Evolutionary conservation across 2,113 vertebrate species (phyloP).

Genomic region (Neopipo cinnamomea): DNA sequence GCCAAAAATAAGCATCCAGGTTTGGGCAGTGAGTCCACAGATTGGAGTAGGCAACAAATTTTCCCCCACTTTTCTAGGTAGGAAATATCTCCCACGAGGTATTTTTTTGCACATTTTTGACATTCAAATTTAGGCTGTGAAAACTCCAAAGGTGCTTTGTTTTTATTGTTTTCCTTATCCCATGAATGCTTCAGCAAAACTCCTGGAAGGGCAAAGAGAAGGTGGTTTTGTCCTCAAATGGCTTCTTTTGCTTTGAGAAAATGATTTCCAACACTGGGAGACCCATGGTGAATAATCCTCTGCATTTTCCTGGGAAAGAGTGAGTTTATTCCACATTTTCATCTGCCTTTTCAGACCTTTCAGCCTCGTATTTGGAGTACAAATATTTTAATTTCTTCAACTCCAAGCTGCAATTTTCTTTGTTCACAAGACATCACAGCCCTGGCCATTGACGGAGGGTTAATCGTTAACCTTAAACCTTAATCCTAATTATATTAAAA

Average conservation of each 20-base stretch:
- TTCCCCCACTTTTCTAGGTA: not conserved
- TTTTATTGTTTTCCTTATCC: not conserved
- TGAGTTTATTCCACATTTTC: not conserved
- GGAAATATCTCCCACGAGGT: not conserved
- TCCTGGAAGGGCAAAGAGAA: not conserved
- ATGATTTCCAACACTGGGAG: not conserved
- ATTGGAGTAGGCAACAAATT: not conserved
- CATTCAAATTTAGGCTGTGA: not conserved
- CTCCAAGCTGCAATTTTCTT: rapidly evolving
- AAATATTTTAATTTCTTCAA: not conserved
- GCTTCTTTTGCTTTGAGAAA: not conserved
- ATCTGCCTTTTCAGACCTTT: not conserved
- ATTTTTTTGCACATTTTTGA: not conserved
- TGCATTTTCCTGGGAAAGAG: not conserved
- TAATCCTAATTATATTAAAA: not conserved
- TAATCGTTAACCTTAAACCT: not conserved
- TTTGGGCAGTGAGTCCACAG: not conserved
- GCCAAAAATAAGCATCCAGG: not conserved
- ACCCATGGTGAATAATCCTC: rapidly evolving
- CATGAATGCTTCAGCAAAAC: not conserved
- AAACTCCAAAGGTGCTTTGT: not conserved
- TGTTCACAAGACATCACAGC: not conserved
- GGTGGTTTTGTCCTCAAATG: not conserved
- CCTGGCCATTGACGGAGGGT: not conserved
- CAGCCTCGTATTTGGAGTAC: not conserved